Percentiles rank a stretch among this genome's conserved stretches.
Conservation (phyloP, 2,797 vertebrate species). For the Melanotaenia trifasciata region DNA sequence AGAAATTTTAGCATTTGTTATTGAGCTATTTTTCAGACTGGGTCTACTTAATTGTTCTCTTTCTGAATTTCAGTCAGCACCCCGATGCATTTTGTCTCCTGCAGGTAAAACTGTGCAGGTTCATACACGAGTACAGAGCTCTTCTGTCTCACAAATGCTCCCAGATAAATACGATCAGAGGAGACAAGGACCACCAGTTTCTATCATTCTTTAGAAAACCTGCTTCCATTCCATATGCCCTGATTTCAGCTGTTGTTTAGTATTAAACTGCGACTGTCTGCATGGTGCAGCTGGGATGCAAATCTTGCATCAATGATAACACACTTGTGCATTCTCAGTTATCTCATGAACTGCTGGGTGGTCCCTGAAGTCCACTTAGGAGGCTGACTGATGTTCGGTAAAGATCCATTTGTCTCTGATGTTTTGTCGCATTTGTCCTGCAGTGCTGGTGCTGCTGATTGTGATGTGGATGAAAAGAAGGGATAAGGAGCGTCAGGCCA, state of each 20-base stretch:
- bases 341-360: background rate
- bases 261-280: slow-evolving; percentile 3
- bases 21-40: slow-evolving; percentile 8
- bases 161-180: slow-evolving; percentile 26
- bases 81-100: slow-evolving; percentile 9
- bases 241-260: slow-evolving; percentile 5
- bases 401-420: background rate
- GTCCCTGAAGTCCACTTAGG: background rate
- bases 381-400: background rate
- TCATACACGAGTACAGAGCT: slow-evolving; percentile 10
- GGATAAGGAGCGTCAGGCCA: slow-evolving; percentile 92
- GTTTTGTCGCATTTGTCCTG: slow-evolving; percentile 5
- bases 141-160: slow-evolving; percentile 31
- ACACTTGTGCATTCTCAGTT: background rate
- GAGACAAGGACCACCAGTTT: slow-evolving; percentile 9
- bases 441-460: slow-evolving; percentile 89
- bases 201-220: background rate
- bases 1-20: slow-evolving; percentile 31
- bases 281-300: background rate
- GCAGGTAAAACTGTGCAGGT: slow-evolving; percentile 5
- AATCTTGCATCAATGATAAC: background rate
- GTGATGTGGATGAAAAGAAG: slow-evolving; percentile 92
- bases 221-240: too few species aligned
- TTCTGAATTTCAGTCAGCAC: slow-evolving; percentile 20
- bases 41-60: background rate